Percentiles rank a stretch among this genome's conserved stretches.
Evolutionary conservation across 2,888 invertebrate genomes (phyloP).

Genomic region (Rugalucina vietnamica): DNA sequence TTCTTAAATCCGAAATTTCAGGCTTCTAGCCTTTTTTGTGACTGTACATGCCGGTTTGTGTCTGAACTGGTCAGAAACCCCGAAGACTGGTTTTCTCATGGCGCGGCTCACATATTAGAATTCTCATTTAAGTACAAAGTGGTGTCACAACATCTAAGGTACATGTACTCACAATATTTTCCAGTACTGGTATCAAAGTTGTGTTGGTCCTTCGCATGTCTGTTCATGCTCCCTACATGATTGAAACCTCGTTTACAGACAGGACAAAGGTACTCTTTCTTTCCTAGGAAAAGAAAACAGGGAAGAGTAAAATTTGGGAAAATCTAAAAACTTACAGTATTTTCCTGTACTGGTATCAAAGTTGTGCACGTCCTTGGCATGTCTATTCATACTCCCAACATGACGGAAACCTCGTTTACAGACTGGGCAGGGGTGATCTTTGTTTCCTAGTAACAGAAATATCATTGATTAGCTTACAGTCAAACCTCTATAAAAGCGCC

Average conservation of each 20-base stretch:
- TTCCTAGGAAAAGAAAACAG: slow-evolving; percentile 39
- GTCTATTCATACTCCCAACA: slow-evolving; percentile 62
- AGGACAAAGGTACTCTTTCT: slow-evolving; percentile 52
- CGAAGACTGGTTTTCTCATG: no score
- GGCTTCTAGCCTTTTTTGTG: no score
- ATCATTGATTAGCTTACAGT: no score
- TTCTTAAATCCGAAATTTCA: no score
- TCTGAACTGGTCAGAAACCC: no score
- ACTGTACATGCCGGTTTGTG: no score
- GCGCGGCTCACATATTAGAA: no score
- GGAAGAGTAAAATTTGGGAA: no score
- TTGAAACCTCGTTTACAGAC: slow-evolving; percentile 48
- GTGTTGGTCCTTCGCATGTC: slow-evolving; percentile 32
- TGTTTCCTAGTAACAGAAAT: no score
- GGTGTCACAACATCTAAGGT: no score
- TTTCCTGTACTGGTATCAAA: neutral
- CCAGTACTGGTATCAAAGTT: neutral
- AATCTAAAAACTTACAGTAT: neutral
- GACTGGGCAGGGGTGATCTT: slow-evolving; percentile 47
- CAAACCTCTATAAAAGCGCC: no score
- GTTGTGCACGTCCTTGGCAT: neutral
- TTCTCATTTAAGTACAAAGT: neutral
- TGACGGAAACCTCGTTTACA: slow-evolving; percentile 53
- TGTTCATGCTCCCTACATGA: slow-evolving; percentile 62
- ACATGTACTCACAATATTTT: neutral